Evolutionary conservation across 1,140 invertebrate species (phyloP), one percentile per base, ranked within the genome.

Genomic region (Stegodyphus mimosarum): DNA sequence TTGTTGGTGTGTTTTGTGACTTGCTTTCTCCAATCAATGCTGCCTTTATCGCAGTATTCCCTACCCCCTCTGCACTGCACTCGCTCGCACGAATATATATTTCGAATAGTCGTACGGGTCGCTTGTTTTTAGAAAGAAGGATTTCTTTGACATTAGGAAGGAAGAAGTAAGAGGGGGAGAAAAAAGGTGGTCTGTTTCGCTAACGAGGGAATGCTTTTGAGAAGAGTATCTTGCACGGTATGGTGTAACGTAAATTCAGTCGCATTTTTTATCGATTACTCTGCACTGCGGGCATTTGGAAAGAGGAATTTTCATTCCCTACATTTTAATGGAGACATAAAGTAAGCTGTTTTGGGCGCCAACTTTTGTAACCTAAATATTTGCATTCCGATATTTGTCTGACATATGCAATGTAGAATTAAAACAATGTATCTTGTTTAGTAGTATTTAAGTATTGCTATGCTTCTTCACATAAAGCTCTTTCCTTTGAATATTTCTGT

Each of bases 121-220:
- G 70, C 70, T 72, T 72, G 15, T 72, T 72, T 51, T 52, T n/a
- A n/a, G 49, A 52, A 51, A 51, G 52, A 52, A 51, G 70, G 70
- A 72, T 72, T 72, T 72, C 70, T n/a, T 49, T 52, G 70, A 72
- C 70, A 72, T 72, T 72, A 72, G 52, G 52, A 17, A 72, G 52
- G 52, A 72, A 48, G 49, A 11, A 69, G 67, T 11, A 33, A 72
- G 13, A n/a, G 49, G 70, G 33, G 7, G 49, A 9, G 52, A 51
- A 2, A 50, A 72, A 72, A 72, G 52, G 50, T 17, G 50, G 49
- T 51, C 49, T 72, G 70, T 72, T 72, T 72, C 33, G 50, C 70
- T 72, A 72, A 72, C 70, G 70, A 72, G 49, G 49, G 70, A 15
- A 11, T 51, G 15, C 17, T 72, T 13, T 33, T 69, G 67, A 48